Evolutionary conservation across 2,113 vertebrate genomes (phyloP).

Genomic region (Rhodinocichla rosea): DNA sequence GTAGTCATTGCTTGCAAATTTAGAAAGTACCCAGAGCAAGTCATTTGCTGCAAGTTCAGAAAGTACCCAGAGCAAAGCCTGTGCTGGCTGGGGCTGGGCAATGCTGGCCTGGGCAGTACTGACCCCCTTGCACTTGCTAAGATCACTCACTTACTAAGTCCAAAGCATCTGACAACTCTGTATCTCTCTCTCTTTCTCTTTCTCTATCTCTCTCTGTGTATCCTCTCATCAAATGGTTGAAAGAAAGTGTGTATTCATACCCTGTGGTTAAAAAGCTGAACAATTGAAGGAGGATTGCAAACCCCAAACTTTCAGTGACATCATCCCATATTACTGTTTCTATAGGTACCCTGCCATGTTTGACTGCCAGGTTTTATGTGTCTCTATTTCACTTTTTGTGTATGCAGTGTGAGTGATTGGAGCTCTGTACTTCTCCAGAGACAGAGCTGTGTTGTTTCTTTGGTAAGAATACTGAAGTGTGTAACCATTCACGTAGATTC

Average conservation of each 20-base stretch:
- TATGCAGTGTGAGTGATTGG: neutral
- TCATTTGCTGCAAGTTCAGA: neutral
- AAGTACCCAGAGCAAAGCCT: neutral
- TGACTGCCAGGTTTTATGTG: neutral
- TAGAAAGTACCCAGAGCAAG: neutral
- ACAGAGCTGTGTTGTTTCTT: neutral
- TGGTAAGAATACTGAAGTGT: neutral
- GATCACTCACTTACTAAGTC: neutral
- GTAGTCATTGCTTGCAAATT: neutral
- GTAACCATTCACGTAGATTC: neutral
- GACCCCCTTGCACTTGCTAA: neutral
- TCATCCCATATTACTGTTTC: neutral
- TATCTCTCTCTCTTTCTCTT: neutral
- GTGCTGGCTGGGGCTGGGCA: neutral
- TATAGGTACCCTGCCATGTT: neutral
- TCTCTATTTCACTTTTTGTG: neutral
- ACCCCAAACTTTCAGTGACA: neutral
- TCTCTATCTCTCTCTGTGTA: fast-evolving
- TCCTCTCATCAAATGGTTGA: neutral
- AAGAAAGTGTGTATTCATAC: neutral
- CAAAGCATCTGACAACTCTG: neutral
- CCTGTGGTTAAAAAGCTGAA: neutral
- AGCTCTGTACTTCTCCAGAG: neutral
- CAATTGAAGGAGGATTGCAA: neutral
- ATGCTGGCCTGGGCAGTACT: neutral